Conservation (phyloP, 2,888 invertebrate species). For the Tethea ocularis region DNA sequence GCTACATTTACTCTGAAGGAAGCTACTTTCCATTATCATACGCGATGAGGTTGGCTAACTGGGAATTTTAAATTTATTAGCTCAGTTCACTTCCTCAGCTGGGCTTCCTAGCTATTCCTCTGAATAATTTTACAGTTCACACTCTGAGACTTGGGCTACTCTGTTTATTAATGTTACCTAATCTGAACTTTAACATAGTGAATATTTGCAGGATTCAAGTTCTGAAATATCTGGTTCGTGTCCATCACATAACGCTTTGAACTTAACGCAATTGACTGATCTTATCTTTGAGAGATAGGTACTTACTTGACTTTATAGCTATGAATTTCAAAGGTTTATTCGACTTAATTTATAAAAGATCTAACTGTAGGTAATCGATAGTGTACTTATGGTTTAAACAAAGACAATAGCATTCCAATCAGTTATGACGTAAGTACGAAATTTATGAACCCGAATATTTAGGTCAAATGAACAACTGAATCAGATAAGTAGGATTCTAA, state of each 20-base stretch:
- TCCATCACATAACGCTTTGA: constrained; percentile 35
- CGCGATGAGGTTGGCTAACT: constrained; percentile 57
- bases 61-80: constrained; percentile 67
- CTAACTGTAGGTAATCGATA: constrained; percentile 35
- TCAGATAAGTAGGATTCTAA: constrained; percentile 75
- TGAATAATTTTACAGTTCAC: constrained; percentile 43
- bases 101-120: constrained; percentile 37
- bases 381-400: constrained; percentile 20
- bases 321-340: constrained; percentile 41
- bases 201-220: constrained; percentile 34
- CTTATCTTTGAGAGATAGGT: constrained; percentile 41
- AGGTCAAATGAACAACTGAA: constrained; percentile 76
- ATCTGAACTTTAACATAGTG: constrained; percentile 44
- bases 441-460: constrained; percentile 74
- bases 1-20: constrained; percentile 51
- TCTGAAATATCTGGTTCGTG: constrained; percentile 46
- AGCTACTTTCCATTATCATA: constrained; percentile 72
- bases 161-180: constrained; percentile 49
- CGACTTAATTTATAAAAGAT: constrained; percentile 33
- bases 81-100: constrained; percentile 38
- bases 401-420: constrained; percentile 66
- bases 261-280: constrained; percentile 38
- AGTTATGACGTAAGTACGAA: constrained; percentile 58
- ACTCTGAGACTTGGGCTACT: constrained; percentile 40
- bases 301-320: constrained; percentile 34